phyloP scores from a whole-genome alignment of 2,113 vertebrate species.

The Bufo bufo region DNA sequence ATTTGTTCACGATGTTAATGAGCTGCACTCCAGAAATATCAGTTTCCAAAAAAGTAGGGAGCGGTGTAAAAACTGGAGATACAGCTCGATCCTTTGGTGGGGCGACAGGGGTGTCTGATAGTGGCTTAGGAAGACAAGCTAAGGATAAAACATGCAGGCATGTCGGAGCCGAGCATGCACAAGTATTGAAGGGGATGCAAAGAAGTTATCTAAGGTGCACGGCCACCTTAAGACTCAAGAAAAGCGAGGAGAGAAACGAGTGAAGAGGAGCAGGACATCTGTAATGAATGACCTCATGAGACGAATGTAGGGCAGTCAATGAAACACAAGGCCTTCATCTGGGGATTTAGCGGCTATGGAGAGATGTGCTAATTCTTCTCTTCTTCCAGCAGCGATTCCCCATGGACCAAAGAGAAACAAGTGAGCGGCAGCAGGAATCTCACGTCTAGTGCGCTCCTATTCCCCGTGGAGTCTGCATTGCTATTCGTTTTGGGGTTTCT shows the following conservation, averaged over 20 bases:
- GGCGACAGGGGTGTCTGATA: too few relatives aligned
- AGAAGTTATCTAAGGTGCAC: too few relatives aligned
- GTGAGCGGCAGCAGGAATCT: not conserved
- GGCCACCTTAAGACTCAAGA: too few relatives aligned
- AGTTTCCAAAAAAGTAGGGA: too few relatives aligned
- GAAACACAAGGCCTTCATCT: not conserved
- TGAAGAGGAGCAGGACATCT: not conserved
- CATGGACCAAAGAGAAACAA: not conserved
- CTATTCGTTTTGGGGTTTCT: constrained; percentile 32
- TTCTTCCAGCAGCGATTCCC: constrained; percentile 6
- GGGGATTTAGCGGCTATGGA: constrained; percentile 25
- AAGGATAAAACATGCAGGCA: too few relatives aligned
- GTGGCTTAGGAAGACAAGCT: too few relatives aligned
- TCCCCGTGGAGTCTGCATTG: constrained; percentile 29
- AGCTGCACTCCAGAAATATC: too few relatives aligned
- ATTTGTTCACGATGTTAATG: too few relatives aligned
- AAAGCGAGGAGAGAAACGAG: not conserved
- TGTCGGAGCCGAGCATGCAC: too few relatives aligned
- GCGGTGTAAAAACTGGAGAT: too few relatives aligned
- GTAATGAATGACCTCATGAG: constrained; percentile 23
- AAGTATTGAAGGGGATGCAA: too few relatives aligned
- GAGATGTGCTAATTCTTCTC: constrained; percentile 26
- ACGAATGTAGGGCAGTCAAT: not conserved
- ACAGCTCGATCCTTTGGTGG: too few relatives aligned
- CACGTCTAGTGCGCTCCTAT: not conserved